phyloP scores from a whole-genome alignment of 2,113 vertebrate species.

The Catagonus wagneri region DNA sequence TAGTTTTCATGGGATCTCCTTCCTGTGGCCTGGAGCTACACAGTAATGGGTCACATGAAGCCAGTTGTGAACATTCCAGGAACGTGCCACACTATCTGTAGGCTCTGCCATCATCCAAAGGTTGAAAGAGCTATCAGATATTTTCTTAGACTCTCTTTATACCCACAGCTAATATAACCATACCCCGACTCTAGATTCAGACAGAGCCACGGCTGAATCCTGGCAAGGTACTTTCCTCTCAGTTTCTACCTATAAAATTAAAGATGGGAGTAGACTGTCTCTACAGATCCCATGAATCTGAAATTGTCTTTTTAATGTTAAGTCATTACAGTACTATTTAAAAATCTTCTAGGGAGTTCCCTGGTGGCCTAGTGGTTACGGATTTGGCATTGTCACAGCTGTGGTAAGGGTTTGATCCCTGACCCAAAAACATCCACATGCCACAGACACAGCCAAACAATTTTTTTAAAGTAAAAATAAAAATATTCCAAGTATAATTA shows the following conservation, averaged over 20 bases:
- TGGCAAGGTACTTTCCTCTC: not conserved
- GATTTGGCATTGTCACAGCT: too few species aligned
- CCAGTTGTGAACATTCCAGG: not conserved
- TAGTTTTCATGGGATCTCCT: not conserved
- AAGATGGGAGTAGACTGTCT: not conserved
- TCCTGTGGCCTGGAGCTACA: too few species aligned
- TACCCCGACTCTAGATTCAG: not conserved
- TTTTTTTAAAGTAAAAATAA: too few species aligned
- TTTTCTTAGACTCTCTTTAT: not conserved
- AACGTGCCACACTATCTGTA: not conserved
- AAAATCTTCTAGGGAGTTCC: not conserved
- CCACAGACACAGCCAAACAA: too few species aligned
- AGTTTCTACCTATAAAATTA: not conserved
- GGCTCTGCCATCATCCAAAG: not conserved
- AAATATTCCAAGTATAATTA: too few species aligned
- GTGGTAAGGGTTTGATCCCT: too few species aligned
- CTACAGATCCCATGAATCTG: not conserved
- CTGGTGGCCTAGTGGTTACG: too few species aligned
- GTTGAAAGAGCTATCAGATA: not conserved
- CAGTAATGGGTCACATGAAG: not conserved
- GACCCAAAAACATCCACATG: too few species aligned
- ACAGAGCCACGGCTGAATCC: not conserved
- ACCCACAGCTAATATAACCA: not conserved
- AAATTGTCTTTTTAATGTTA: constrained; percentile 20
- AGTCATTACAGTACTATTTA: not conserved